Evolutionary conservation across 2,888 invertebrate species (phyloP), one percentile per base, ranked within the genome.

Genomic region (Polyommatus icarus): DNA sequence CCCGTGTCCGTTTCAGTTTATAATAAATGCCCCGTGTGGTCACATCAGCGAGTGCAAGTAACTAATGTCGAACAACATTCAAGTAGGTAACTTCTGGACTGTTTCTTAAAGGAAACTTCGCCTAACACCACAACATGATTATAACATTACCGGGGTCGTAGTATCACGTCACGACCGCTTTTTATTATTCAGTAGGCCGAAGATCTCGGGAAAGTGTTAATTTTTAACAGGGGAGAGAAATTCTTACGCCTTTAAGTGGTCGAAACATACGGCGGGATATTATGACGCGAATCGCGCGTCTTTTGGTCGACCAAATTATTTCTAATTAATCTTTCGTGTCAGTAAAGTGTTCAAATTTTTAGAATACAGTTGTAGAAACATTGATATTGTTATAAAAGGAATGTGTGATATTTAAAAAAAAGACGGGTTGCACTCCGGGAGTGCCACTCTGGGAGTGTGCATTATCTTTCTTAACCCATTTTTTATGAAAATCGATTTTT

Each of bases 131-230:
- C 81, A 83, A 83, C 82, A 83, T 82, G 84, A 88, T 88, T 87
- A 87, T 88, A 89, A 86, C 85, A 87, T 89, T 86, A 87, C 87
- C 84, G 86, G 85, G 84, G 83, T 84, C 83, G 81, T 79, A 81
- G 86, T 84, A 84, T 84, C 84, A 83, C 84, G 82, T 87, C 83
- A 82, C 81, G 84, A 80, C 84, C 83, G 82, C 83, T 84, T 85
- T 90, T 86, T 86, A 91, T 89, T 89, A 91, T 90, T 91, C 88
- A 91, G 82, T 82, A 83, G 83, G 82, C 84, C 82, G 85, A 86
- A 87, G 88, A 89, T 89, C 87, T 86, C 79, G 84, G 80, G 86
- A 84, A 89, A 90, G 89, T 90, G 90, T 91, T 90, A 90, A 91
- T 90, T 91, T 91, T 91, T 90, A 89, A 91, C 84, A 83, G 85